Conservation (phyloP, 2,797 vertebrate genomes). For the Denticeps clupeoides region DNA sequence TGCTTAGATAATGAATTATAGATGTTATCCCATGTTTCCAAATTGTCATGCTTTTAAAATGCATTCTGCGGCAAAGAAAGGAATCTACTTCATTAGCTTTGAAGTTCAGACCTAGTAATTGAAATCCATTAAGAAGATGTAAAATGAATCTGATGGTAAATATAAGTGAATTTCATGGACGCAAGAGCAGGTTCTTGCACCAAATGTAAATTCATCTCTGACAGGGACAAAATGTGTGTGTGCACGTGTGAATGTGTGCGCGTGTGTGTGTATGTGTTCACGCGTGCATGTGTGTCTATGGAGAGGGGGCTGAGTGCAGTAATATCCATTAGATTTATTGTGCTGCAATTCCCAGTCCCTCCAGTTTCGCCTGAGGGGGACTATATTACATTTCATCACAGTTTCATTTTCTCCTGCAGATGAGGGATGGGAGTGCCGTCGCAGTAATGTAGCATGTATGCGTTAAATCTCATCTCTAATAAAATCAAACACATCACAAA, state of each 20-base stretch:
- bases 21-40: constrained; percentile 39
- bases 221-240: constrained; percentile 12
- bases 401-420: constrained; percentile 98
- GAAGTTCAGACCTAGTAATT: constrained; percentile 51
- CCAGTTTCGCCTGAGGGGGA: constrained; percentile 92
- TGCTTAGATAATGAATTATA: constrained; percentile 45
- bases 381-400: constrained; percentile 99
- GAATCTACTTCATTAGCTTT: constrained; percentile 48
- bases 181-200: constrained; percentile 59
- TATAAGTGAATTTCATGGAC: constrained; percentile 75
- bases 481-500: constrained; percentile 97
- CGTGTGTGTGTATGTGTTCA: constrained; percentile 10
- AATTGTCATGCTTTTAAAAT: constrained; percentile 42
- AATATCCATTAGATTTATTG: constrained; percentile 99
- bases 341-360: constrained; percentile 94
- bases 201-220: constrained; percentile 77
- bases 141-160: constrained; percentile 65
- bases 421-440: constrained; percentile 93
- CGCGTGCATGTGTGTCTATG: constrained; percentile 19
- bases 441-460: constrained; percentile 95
- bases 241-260: constrained; percentile 10
- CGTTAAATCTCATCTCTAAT: constrained; percentile 98
- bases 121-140: constrained; percentile 58
- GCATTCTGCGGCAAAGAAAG: constrained; percentile 30
- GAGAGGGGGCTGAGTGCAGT: constrained; percentile 67